phyloP scores from a whole-genome alignment of 2,113 vertebrate genomes.

The Channa argus region DNA sequence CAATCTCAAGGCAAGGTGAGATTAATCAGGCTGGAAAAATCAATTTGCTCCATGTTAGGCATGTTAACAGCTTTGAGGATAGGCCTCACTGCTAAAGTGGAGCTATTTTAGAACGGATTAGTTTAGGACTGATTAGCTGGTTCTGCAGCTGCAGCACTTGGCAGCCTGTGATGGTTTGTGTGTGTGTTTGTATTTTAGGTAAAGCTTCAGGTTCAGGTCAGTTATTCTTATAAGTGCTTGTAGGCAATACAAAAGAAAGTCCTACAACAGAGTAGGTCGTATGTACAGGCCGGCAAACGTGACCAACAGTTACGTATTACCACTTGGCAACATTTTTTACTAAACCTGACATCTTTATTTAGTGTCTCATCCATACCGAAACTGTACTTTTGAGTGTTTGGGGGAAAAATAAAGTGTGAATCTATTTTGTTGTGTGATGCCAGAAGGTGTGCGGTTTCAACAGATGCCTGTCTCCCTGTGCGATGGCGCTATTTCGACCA shows the following conservation, averaged over 20 bases:
- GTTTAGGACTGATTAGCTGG: constrained; percentile 45
- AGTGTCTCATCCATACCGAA: too few relatives aligned
- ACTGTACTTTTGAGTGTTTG: too few relatives aligned
- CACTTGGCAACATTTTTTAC: too few relatives aligned
- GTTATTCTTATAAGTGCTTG: background rate
- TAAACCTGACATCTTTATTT: too few relatives aligned
- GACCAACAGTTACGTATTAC: too few relatives aligned
- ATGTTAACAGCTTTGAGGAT: constrained; percentile 31
- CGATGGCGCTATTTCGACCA: too few relatives aligned
- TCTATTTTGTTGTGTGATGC: too few relatives aligned
- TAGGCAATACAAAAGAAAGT: background rate
- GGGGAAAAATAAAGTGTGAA: too few relatives aligned
- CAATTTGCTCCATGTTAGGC: constrained; percentile 46
- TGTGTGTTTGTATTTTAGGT: background rate
- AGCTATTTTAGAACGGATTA: constrained; percentile 48
- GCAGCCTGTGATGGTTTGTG: background rate
- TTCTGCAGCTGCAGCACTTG: constrained; percentile 28
- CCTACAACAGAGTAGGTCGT: too few relatives aligned
- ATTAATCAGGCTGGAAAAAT: constrained; percentile 62
- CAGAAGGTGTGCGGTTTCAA: too few relatives aligned
- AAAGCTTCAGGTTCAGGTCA: background rate
- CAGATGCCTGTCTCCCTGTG: too few relatives aligned
- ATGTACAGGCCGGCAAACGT: too few relatives aligned
- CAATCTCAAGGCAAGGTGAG: constrained; percentile 41
- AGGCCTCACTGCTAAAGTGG: constrained; percentile 15